Evolutionary conservation across 2,797 vertebrate species (phyloP).

Genomic region (Ctenosaura bakeri): DNA sequence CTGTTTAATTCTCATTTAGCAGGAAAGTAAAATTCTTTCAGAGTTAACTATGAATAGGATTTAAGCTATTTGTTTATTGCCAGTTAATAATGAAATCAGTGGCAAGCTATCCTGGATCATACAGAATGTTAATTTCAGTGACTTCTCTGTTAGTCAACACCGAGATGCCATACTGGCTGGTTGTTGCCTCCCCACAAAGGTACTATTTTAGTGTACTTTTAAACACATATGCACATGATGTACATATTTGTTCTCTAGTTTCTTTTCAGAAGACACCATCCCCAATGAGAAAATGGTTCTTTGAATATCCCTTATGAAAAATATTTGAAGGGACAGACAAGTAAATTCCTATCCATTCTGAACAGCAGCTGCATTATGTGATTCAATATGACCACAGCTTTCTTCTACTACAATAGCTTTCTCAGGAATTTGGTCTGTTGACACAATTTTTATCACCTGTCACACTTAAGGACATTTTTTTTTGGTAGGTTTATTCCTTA

Average conservation of each 20-base stretch:
- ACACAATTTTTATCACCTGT: not conserved
- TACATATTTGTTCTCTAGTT: fast-evolving
- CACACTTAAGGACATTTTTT: not conserved
- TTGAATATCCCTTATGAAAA: not conserved
- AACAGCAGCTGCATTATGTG: not conserved
- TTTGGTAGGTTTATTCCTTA: not conserved
- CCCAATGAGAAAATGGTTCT: not conserved
- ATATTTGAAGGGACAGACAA: not conserved
- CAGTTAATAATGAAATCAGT: fast-evolving
- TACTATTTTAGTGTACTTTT: not conserved
- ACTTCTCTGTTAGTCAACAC: not conserved
- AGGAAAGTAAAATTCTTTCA: conserved; percentile 10
- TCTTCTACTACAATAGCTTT: not conserved
- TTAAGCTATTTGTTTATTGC: not conserved
- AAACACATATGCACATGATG: not conserved
- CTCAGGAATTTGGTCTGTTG: not conserved
- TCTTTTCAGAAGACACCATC: not conserved
- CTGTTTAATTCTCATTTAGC: not conserved
- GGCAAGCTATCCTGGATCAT: not conserved
- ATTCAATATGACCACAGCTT: not conserved
- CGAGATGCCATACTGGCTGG: not conserved
- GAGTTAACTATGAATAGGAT: not conserved
- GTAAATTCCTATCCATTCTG: not conserved
- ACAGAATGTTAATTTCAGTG: not conserved
- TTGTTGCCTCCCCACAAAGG: not conserved